phyloP scores from a whole-genome alignment of 2,113 vertebrate species.

The Menidia beryllina region DNA sequence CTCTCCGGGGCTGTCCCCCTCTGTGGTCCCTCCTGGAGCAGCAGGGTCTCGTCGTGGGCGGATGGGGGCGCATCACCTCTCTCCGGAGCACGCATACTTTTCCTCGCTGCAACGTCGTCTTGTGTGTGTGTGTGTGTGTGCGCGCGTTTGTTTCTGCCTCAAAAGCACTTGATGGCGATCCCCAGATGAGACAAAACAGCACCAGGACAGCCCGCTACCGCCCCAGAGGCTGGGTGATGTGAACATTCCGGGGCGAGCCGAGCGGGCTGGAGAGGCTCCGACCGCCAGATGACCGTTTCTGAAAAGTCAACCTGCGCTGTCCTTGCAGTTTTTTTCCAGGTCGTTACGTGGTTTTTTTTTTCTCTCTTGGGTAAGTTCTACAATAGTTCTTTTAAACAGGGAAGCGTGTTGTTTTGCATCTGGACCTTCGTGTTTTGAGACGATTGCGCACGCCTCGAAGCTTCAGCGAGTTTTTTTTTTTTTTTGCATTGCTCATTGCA shows the following conservation, averaged over 20 bases:
- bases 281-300: slow-evolving; percentile 67
- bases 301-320: slow-evolving; percentile 56
- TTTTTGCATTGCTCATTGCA: not conserved
- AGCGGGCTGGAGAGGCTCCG: slow-evolving; percentile 42
- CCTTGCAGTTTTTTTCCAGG: slow-evolving; percentile 36
- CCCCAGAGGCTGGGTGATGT: slow-evolving; percentile 18
- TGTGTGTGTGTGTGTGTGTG: not conserved
- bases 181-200: not conserved
- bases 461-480: not conserved
- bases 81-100: slow-evolving; percentile 42
- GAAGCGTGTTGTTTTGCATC: not conserved
- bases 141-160: not conserved
- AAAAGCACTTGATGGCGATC: slow-evolving; percentile 44
- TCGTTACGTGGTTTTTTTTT: slow-evolving; percentile 7
- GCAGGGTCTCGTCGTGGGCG: slow-evolving; percentile 56
- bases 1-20: slow-evolving; percentile 18
- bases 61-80: slow-evolving; percentile 74
- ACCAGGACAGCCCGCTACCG: not conserved
- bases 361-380: slow-evolving; percentile 58
- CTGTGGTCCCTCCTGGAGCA: slow-evolving; percentile 23
- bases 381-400: not conserved
- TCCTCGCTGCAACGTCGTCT: slow-evolving; percentile 21
- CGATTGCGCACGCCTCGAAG: slow-evolving; percentile 9
- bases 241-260: slow-evolving; percentile 4
- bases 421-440: not conserved